Base-by-base conservation (phyloP, 2,888 invertebrate genomes). In the Lydus trimaculatus region DNA sequence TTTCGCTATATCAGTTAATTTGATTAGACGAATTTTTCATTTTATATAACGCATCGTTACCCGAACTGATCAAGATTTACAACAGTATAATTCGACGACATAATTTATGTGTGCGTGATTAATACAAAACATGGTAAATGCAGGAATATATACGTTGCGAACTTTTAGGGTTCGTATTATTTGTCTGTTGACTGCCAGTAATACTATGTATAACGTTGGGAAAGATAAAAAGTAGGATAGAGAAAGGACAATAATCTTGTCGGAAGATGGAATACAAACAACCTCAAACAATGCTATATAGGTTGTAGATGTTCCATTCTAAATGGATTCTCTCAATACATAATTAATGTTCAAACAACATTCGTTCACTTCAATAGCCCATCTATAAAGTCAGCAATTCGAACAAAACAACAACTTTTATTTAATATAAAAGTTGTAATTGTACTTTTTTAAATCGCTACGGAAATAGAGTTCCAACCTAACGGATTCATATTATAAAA, bases 231-330 rank as follows among this genome's bases (percentile, higher is more conserved):
- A 25, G 56, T 11, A n/a, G 15, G 23, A 28, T 56, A 28, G 28
- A 56, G n/a, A 28, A 15, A 28, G 56, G 28, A 28, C 15, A 28
- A 56, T 56, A 56, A 56, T 56, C 56, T 15, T 2, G 28, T n/a
- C 28, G 15, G 28, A 25, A 56, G 56, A 56, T 23, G 28, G 65
- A 69, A 66, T 66, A 69, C 63, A 63, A 60, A 62, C 65, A 69
- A 69, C 69, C 69, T 69, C 69, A 69, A 69, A 69, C 65, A 63
- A 65, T 66, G 63, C 69, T 66, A 65, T 69, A 66, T 69, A 69
- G 69, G 63, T 69, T 63, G 39, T 6, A 69, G 65, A 60, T 63
- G 48, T 52, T 59, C 63, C 69, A 58, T 63, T 31, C 65, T 60
- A 69, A 66, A 69, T 69, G 69, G 61, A 60, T 59, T 64, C 65